These are phyloP conservation scores for Clarias pachynema DNA, from an alignment of 2,797 vertebrate genomes.

Conservation along the genomic window DNA sequence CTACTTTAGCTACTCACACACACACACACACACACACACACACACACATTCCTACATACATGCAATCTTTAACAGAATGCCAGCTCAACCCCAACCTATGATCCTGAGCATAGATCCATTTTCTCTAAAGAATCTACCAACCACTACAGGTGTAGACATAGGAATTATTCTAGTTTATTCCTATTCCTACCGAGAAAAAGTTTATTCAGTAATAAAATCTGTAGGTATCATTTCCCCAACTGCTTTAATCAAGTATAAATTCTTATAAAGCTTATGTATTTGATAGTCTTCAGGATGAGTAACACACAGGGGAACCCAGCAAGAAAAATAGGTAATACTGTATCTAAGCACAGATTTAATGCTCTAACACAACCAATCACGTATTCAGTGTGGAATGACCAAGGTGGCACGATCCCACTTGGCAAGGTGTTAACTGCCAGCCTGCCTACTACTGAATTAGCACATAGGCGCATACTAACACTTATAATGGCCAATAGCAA, in stretches of 20 bases:
- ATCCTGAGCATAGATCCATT: constrained; percentile 3
- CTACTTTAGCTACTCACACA: not conserved
- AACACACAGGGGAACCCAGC: not conserved
- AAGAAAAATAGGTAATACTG: not conserved
- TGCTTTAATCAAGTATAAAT: not conserved
- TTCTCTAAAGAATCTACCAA: not conserved
- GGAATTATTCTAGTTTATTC: not conserved
- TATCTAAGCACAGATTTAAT: not conserved
- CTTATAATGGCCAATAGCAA: constrained; percentile 22
- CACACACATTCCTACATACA: not conserved
- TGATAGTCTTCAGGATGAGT: not conserved
- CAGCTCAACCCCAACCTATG: not conserved
- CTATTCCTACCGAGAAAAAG: not conserved
- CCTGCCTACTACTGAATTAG: constrained; percentile 45
- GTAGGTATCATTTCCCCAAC: not conserved
- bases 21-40: not conserved
- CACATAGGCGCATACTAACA: constrained; percentile 39
- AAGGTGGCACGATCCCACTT: constrained; percentile 20
- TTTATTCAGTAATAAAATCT: not conserved
- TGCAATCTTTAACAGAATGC: constrained; percentile 9
- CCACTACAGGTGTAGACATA: constrained; percentile 1
- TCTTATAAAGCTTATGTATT: not conserved
- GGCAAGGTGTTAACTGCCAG: constrained; percentile 50
- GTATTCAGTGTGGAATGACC: constrained; percentile 18
- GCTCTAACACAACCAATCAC: not conserved